Conservation (phyloP, 2,888 invertebrate species). For the Perizoma flavofasciatum region DNA sequence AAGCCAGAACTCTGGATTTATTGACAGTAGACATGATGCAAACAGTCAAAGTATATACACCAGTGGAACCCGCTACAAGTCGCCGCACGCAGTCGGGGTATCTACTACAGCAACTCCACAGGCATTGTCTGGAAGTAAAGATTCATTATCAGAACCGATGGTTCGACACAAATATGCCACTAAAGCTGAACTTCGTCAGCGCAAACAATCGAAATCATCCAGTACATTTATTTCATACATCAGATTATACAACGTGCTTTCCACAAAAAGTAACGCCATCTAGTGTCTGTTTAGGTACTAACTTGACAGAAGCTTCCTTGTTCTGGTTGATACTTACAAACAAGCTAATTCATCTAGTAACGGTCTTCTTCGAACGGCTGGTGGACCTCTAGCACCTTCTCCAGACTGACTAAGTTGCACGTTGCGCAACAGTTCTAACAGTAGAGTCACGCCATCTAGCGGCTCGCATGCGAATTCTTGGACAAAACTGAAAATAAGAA, state of each 20-base stretch:
- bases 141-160: neutral
- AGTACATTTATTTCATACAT: too few relatives aligned
- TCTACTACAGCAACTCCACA: slow-evolving; percentile 91
- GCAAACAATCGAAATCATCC: too few relatives aligned
- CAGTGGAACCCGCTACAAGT: slow-evolving; percentile 90
- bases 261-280: too few relatives aligned
- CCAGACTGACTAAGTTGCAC: slow-evolving; percentile 92
- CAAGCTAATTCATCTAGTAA: slow-evolving; percentile 95
- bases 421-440: slow-evolving; percentile 93
- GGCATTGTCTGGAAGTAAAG: slow-evolving; percentile 85
- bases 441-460: slow-evolving; percentile 92
- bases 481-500: slow-evolving; percentile 88
- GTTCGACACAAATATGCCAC: too few relatives aligned
- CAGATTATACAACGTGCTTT: too few relatives aligned
- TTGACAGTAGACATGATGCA: slow-evolving; percentile 95
- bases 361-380: slow-evolving; percentile 88
- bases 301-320: too few relatives aligned
- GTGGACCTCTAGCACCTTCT: slow-evolving; percentile 84
- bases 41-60: slow-evolving; percentile 92
- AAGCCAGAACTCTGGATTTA: slow-evolving; percentile 91
- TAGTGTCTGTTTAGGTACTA: too few relatives aligned
- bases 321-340: slow-evolving; percentile 78
- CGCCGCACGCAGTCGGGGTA: slow-evolving; percentile 91
- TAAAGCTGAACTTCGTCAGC: too few relatives aligned
- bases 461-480: slow-evolving; percentile 96